Conservation (phyloP, 1,140 invertebrate species). For the Monochamus saltuarius region DNA sequence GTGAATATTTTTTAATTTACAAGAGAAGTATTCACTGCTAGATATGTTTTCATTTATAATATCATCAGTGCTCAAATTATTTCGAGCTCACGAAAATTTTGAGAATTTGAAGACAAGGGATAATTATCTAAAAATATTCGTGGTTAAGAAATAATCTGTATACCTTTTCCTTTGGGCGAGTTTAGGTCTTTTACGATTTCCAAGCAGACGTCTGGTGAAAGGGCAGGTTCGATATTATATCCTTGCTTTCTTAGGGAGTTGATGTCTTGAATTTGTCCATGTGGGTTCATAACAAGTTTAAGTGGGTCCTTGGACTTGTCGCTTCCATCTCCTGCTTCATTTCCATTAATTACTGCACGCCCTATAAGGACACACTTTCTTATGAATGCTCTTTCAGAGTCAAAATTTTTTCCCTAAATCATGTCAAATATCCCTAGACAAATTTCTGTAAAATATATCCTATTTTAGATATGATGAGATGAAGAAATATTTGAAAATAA, state of each 20-base stretch:
- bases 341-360: slow-evolving; percentile 30
- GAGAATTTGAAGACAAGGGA: background rate
- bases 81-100: no score
- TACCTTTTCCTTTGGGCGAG: slow-evolving; percentile 75
- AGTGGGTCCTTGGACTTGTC: slow-evolving; percentile 60
- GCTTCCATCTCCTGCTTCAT: slow-evolving; percentile 29
- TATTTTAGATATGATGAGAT: no score
- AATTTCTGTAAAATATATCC: no score
- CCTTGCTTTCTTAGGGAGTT: slow-evolving; percentile 60
- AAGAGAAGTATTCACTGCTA: no score
- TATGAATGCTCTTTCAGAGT: no score
- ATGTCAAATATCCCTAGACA: no score
- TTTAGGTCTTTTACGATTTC: slow-evolving; percentile 76
- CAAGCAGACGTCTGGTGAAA: slow-evolving; percentile 68
- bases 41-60: no score
- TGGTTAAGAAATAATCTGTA: slow-evolving; percentile 9
- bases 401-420: no score
- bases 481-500: no score
- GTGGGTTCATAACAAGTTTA: slow-evolving; percentile 78
- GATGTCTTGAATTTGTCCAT: slow-evolving; percentile 72
- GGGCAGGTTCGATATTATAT: slow-evolving; percentile 61
- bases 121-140: background rate
- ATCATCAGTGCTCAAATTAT: no score
- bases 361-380: slow-evolving; percentile 25
- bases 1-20: background rate